Conservation (phyloP, 2,797 vertebrate species). For the Gallinago nigripennis region DNA sequence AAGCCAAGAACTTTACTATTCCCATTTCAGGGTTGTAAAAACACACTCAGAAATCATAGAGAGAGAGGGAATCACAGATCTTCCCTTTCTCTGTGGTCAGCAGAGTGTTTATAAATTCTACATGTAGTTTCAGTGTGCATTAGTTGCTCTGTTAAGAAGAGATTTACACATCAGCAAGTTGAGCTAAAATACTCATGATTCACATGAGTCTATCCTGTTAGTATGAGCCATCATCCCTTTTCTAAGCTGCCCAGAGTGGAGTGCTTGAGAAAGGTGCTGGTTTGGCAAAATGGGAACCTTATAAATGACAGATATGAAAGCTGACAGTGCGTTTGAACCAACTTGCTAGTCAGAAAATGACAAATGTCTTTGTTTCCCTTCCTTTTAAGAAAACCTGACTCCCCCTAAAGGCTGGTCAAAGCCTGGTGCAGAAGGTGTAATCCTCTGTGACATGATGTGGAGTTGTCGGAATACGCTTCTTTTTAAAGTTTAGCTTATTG, state of each 20-base stretch:
- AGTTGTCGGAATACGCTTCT: background rate
- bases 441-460: background rate
- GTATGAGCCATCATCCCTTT: background rate
- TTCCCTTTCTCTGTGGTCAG: constrained; percentile 26
- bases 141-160: background rate
- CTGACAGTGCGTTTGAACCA: background rate
- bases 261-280: constrained; percentile 24
- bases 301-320: background rate
- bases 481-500: constrained; percentile 79
- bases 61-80: background rate
- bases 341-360: background rate
- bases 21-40: constrained; percentile 21
- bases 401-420: background rate
- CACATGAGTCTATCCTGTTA: background rate
- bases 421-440: constrained; percentile 52
- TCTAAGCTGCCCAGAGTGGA: background rate
- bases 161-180: background rate
- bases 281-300: background rate
- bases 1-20: constrained; percentile 40
- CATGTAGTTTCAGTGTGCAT: background rate
- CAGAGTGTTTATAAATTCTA: constrained; percentile 6
- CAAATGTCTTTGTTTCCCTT: background rate
- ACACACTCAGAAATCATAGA: background rate
- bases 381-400: background rate
- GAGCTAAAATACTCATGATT: background rate